phyloP scores from a whole-genome alignment of 2,797 vertebrate species.

The Poeciliopsis infans region DNA sequence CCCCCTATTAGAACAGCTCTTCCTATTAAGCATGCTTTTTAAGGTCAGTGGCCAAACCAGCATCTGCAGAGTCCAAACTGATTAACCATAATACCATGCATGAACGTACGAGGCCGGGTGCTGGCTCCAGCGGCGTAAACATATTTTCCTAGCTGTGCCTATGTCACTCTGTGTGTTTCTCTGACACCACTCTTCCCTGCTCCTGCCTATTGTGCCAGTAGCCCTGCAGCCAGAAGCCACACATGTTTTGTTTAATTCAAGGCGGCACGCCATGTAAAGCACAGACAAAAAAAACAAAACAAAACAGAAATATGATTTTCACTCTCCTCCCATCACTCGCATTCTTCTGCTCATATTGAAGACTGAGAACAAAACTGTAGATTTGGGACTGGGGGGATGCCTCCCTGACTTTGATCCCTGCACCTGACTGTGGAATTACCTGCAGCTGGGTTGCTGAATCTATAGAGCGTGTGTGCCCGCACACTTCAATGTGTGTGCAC shows the following conservation, averaged over 20 bases:
- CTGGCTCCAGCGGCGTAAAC: slow-evolving; percentile 62
- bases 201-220: slow-evolving; percentile 64
- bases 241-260: slow-evolving; percentile 74
- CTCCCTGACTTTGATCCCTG: slow-evolving; percentile 30
- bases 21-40: slow-evolving; percentile 47
- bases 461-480: slow-evolving; percentile 17
- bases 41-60: slow-evolving; percentile 67
- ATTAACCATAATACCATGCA: slow-evolving; percentile 61
- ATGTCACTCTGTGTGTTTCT: slow-evolving; percentile 63
- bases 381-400: slow-evolving; percentile 14
- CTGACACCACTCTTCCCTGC: slow-evolving; percentile 54
- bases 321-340: slow-evolving; percentile 14
- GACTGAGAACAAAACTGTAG: slow-evolving; percentile 37
- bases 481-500: background rate
- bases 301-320: slow-evolving; percentile 45
- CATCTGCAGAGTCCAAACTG: slow-evolving; percentile 44
- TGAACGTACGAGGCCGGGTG: slow-evolving; percentile 43
- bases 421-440: slow-evolving; percentile 53
- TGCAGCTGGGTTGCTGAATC: slow-evolving; percentile 36
- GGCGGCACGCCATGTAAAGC: slow-evolving; percentile 72
- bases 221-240: slow-evolving; percentile 64
- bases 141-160: slow-evolving; percentile 71
- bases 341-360: slow-evolving; percentile 45
- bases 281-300: slow-evolving; percentile 29
- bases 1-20: slow-evolving; percentile 48